phyloP scores from a whole-genome alignment of 2,888 invertebrate genomes.

The Dichetophora obliterata region DNA sequence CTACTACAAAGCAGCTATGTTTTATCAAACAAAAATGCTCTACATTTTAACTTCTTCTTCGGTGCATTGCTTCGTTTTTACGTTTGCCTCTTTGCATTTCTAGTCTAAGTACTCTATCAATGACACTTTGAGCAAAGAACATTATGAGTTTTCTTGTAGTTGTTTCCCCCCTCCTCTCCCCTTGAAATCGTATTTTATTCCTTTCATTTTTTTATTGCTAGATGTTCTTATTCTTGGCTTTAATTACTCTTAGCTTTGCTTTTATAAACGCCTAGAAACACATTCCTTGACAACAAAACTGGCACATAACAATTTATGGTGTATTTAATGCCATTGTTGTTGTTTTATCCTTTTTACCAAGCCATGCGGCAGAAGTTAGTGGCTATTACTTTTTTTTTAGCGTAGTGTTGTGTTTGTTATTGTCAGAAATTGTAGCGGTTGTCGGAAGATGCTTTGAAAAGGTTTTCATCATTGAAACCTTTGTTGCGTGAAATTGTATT shows the following conservation, averaged over 20 bases:
- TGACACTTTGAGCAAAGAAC: conserved; percentile 26
- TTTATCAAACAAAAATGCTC: too few species aligned
- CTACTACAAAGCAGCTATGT: too few species aligned
- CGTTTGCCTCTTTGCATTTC: conserved; percentile 8
- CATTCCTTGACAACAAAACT: neutral
- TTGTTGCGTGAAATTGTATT: too few species aligned
- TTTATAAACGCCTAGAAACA: neutral
- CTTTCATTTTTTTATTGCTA: neutral
- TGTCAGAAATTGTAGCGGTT: too few species aligned
- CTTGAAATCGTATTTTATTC: neutral
- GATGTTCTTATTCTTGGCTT: conserved; percentile 15
- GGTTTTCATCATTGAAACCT: too few species aligned
- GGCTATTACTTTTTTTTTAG: too few species aligned
- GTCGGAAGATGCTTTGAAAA: too few species aligned
- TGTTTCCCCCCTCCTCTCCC: neutral
- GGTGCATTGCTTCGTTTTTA: neutral
- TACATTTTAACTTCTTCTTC: neutral
- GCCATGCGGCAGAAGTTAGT: too few species aligned
- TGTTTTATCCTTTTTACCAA: neutral
- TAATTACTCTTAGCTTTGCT: neutral
- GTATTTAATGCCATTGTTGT: conserved; percentile 12
- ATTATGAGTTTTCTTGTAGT: conserved; percentile 3
- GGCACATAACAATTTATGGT: conserved; percentile 8
- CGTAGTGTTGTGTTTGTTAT: too few species aligned
- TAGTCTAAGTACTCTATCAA: conserved; percentile 22